phyloP scores from a whole-genome alignment of 2,113 vertebrate species.

The Sarotherodon lohbergeri region DNA sequence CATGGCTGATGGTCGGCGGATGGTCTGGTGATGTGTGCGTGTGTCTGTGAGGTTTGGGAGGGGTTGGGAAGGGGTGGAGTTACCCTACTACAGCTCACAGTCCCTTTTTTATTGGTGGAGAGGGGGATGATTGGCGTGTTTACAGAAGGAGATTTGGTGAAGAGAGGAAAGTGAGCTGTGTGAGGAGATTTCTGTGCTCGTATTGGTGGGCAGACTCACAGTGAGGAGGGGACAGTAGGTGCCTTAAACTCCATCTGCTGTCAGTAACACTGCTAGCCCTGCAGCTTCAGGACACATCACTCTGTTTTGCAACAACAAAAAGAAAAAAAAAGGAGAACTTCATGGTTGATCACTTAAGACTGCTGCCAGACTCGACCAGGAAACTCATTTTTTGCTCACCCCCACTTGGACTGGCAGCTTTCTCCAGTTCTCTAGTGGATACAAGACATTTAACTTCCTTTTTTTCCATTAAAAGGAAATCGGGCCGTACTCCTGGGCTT shows the following conservation, averaged over 20 bases:
- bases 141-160: background rate
- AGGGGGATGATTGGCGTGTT: background rate
- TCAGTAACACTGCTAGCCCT: constrained; percentile 31
- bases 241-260: constrained; percentile 43
- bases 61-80: constrained; percentile 11
- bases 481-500: background rate
- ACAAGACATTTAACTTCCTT: background rate
- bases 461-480: background rate
- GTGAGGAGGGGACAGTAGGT: constrained; percentile 17
- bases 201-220: constrained; percentile 18
- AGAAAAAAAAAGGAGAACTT: background rate
- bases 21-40: constrained; percentile 56
- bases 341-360: background rate
- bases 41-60: background rate
- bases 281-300: constrained; percentile 17
- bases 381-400: background rate
- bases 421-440: constrained; percentile 19
- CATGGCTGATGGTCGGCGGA: constrained; percentile 78
- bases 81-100: constrained; percentile 19
- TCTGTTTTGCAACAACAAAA: background rate
- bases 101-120: constrained; percentile 22
- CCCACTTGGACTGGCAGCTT: constrained; percentile 10
- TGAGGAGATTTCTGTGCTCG: background rate
- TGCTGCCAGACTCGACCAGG: background rate
- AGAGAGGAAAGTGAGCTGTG: constrained; percentile 12